Evolutionary conservation across 1,140 invertebrate species (phyloP).

Genomic region (Pentalonia nigronervosa): DNA sequence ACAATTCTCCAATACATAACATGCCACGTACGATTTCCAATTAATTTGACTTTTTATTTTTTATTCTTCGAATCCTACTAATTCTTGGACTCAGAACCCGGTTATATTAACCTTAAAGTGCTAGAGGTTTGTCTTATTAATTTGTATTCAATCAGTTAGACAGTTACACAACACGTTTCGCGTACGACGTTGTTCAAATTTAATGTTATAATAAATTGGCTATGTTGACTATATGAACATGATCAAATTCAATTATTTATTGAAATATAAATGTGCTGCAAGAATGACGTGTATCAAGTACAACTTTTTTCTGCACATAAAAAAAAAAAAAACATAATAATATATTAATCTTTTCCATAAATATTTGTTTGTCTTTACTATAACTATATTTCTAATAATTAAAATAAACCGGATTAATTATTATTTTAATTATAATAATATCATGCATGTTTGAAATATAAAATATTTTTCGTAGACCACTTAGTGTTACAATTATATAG

Average conservation of each 20-base stretch:
- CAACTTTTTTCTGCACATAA: background rate
- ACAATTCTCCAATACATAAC: background rate
- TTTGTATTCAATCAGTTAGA: background rate
- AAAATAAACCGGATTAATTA: background rate
- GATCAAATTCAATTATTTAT: background rate
- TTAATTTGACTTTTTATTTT: background rate
- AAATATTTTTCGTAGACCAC: background rate
- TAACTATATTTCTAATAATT: background rate
- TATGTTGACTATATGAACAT: background rate
- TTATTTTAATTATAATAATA: background rate
- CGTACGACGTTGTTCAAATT: background rate
- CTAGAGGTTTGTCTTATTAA: background rate
- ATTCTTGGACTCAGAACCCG: background rate
- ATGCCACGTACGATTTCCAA: background rate
- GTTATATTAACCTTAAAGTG: background rate
- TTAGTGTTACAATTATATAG: background rate
- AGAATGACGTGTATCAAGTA: background rate
- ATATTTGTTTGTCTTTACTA: background rate
- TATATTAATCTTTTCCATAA: background rate
- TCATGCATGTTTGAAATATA: background rate
- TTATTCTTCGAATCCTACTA: background rate
- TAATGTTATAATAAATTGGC: too few species aligned
- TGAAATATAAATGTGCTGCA: background rate
- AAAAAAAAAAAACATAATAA: background rate
- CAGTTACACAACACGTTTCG: background rate